A percentile compares a stretch with the other conserved stretches of the same genome.
Evolutionary conservation across 2,888 invertebrate species (phyloP).

Genomic region (Limnephilus lunatus): DNA sequence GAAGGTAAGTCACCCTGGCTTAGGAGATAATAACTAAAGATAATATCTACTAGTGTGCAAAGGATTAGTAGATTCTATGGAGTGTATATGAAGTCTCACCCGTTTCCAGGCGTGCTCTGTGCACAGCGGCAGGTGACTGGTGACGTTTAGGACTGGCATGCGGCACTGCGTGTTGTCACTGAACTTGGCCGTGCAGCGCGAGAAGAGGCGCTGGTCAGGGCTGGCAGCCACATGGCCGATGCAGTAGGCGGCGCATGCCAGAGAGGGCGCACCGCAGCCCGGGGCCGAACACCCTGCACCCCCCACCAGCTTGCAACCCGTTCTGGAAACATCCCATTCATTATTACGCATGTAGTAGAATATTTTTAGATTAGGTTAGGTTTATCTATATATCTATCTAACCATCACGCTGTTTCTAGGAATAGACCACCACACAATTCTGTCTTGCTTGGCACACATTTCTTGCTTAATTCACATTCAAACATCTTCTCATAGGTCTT

Average conservation of each 20-base stretch:
- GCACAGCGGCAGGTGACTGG: conserved; percentile 87
- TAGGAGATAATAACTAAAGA: conserved; percentile 44
- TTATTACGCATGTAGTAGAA: not conserved
- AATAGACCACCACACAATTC: too few relatives aligned
- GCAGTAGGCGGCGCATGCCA: conserved; percentile 90
- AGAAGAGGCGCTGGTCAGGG: conserved; percentile 86
- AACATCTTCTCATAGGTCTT: too few relatives aligned
- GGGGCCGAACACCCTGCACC: conserved; percentile 51
- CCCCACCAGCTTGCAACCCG: conserved; percentile 45
- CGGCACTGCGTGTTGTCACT: conserved; percentile 75
- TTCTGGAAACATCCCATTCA: conserved; percentile 18
- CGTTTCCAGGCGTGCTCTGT: conserved; percentile 90
- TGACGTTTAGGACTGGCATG: conserved; percentile 74
- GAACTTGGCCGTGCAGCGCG: conserved; percentile 76
- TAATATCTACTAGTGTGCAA: not conserved
- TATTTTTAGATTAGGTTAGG: not conserved
- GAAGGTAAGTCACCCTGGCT: not conserved
- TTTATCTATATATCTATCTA: not conserved
- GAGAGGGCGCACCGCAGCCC: conserved; percentile 73
- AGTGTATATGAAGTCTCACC: conserved; percentile 71
- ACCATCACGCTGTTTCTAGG: too few relatives aligned
- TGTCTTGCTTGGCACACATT: too few relatives aligned
- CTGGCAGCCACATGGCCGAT: conserved; percentile 90
- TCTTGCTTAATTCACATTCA: too few relatives aligned
- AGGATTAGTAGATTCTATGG: conserved; percentile 65